A percentile compares a stretch with the other conserved stretches of the same genome.
Conservation (phyloP, 1,140 invertebrate genomes). For the Hermetia illucens region DNA sequence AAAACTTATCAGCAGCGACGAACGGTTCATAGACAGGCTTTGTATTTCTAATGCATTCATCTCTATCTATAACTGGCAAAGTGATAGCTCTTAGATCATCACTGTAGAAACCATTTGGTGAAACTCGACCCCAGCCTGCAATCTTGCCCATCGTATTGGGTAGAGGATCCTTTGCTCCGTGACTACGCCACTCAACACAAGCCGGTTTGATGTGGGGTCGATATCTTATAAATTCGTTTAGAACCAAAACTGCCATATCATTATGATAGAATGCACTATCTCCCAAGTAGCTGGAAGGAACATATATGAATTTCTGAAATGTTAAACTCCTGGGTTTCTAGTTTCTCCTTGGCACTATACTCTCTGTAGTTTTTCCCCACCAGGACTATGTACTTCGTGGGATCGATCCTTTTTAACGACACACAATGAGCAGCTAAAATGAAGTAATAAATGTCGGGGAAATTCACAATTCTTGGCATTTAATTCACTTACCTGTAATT, state of each 20-base stretch:
- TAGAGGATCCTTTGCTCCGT: neutral
- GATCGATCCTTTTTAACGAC: constrained; percentile 16
- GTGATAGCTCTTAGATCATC: constrained; percentile 9
- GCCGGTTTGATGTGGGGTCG: neutral
- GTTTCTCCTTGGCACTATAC: neutral
- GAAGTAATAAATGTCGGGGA: no score
- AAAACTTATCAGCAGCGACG: constrained; percentile 15
- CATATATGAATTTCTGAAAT: constrained; percentile 5
- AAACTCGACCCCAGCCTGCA: constrained; percentile 29
- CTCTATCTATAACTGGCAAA: constrained; percentile 6
- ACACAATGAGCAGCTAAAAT: constrained; percentile 35
- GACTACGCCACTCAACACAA: constrained; percentile 2
- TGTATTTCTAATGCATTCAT: constrained; percentile 2
- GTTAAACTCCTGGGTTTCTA: neutral
- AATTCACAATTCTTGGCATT: no score
- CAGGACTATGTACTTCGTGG: constrained; percentile 23
- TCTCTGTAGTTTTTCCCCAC: constrained; percentile 30
- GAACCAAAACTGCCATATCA: constrained; percentile 6
- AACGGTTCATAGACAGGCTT: neutral
- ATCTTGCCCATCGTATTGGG: constrained; percentile 10
- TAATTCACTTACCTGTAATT: constrained; percentile 11
- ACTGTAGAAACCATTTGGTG: constrained; percentile 5
- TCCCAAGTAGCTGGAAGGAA: constrained; percentile 1
- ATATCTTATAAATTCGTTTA: constrained; percentile 4
- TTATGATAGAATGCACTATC: neutral